Evolutionary conservation across 2,797 vertebrate genomes (phyloP), one percentile per base, ranked within the genome.

Genomic region (Anolis apletophallus): DNA sequence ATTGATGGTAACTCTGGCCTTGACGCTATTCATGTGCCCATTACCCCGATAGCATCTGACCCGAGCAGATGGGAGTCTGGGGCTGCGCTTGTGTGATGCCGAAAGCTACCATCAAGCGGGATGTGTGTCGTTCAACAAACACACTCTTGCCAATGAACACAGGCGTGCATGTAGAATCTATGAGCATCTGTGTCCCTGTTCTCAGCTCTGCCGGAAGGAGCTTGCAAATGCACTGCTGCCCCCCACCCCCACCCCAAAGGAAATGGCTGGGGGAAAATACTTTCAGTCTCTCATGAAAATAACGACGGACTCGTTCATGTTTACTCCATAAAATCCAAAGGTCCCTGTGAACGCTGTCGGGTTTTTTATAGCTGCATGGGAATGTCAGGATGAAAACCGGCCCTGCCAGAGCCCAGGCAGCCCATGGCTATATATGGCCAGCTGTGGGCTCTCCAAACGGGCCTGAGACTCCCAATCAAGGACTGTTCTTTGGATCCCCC

Each of bases 361-460:
- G 92, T 94, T 96, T 96, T 96, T 96, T 96, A 96, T 96, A 96
- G 95, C 95, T 91, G 89, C 95, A 89, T 96, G 96, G 95, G 96
- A 97, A 97, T 94, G 89, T 85, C 86, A 81, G 85, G 93, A 91
- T 89, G 91, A 91, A 46, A 90, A 57, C 90, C 75, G 3, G 91
- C 88, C 90, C 90, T 93, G 90, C 94, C 72, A 80, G 90, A 94
- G 93, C 93, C 91, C 88, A 77, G 90, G 88, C 91, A 86, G 91
- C 92, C 93, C 89, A 90, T 91, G 89, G 92, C 96, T 97, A 97
- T 96, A 96, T 96, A 96, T 90, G 95, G 95, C 95, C 91, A 95
- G 92, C 88, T 17, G 88, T 87, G 85, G 81, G 74, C 81, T 93
- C 64, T 83, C 92, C 85, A 81, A 81, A 88, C 91, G 88, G 92